Percentiles rank a stretch among this genome's conserved stretches.
Evolutionary conservation across 2,113 vertebrate species (phyloP).

Genomic region (Cebidichthys violaceus): DNA sequence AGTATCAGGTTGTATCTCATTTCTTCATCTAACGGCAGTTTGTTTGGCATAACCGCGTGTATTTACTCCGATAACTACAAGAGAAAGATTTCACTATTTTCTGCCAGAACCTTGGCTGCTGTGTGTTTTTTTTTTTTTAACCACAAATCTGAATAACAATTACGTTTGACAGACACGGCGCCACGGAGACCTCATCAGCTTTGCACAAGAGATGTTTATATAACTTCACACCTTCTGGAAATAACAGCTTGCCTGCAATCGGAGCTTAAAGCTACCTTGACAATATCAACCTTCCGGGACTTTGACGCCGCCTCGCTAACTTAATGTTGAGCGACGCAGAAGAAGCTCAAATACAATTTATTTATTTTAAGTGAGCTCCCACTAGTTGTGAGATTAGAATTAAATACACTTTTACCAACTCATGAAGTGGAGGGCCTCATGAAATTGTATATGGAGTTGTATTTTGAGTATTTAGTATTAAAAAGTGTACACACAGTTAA

Average conservation of each 20-base stretch:
- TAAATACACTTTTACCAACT: slow-evolving; percentile 8
- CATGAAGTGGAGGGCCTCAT: background rate
- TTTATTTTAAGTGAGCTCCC: slow-evolving; percentile 20
- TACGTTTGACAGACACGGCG: slow-evolving; percentile 52
- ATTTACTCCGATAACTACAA: slow-evolving; percentile 5
- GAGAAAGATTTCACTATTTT: slow-evolving; percentile 9
- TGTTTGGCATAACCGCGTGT: background rate
- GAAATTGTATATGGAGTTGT: slow-evolving; percentile 1
- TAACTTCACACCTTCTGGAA: slow-evolving; percentile 53
- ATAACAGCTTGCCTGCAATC: slow-evolving; percentile 58
- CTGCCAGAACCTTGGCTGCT: slow-evolving; percentile 4
- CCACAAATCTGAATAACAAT: slow-evolving; percentile 45
- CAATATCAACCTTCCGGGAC: slow-evolving; percentile 57
- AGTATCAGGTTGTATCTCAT: background rate
- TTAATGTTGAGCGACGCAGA: slow-evolving; percentile 51
- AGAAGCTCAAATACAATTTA: slow-evolving; percentile 16
- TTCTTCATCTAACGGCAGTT: too few relatives aligned
- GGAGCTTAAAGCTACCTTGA: slow-evolving; percentile 55
- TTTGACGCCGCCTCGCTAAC: slow-evolving; percentile 10
- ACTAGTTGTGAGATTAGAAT: slow-evolving; percentile 21
- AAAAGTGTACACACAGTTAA: background rate
- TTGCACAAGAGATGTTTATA: slow-evolving; percentile 47
- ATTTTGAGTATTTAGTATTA: slow-evolving; percentile 13
- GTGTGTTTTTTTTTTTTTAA: slow-evolving; percentile 21
- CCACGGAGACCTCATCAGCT: slow-evolving; percentile 52